Evolutionary conservation across 2,888 invertebrate species (phyloP).

Genomic region (Formica aserva): DNA sequence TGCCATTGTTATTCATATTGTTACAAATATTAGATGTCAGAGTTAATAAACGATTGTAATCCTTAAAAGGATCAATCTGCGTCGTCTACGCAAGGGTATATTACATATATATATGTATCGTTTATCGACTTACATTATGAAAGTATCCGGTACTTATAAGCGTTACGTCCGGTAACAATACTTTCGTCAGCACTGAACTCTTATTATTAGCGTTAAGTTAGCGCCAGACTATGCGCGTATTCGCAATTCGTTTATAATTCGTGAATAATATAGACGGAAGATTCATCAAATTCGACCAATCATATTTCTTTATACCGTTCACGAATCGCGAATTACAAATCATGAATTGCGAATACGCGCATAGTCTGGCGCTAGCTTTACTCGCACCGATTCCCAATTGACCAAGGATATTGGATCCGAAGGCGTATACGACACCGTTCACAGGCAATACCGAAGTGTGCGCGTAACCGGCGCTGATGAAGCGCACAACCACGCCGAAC

Average conservation of each 20-base stretch:
- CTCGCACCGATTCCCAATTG: constrained; percentile 90
- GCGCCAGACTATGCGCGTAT: too few relatives aligned
- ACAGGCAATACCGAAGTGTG: constrained; percentile 90
- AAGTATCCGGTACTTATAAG: constrained; percentile 90
- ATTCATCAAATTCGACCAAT: too few relatives aligned
- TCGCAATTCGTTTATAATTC: too few relatives aligned
- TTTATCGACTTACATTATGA: constrained; percentile 89
- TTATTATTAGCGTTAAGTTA: too few relatives aligned
- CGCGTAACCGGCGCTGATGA: constrained; percentile 89
- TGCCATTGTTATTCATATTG: background rate
- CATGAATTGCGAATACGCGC: too few relatives aligned
- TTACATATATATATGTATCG: background rate
- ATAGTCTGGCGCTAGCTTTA: too few relatives aligned
- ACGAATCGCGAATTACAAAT: too few relatives aligned
- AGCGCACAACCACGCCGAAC: constrained; percentile 83
- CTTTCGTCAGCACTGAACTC: constrained; percentile 88
- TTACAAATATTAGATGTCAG: background rate
- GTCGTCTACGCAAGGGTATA: too few relatives aligned
- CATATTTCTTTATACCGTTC: too few relatives aligned
- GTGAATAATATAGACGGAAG: too few relatives aligned
- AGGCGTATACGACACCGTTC: constrained; percentile 90
- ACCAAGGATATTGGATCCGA: constrained; percentile 92
- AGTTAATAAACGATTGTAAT: background rate
- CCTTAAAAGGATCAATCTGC: too few relatives aligned
- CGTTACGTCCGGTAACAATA: constrained; percentile 87